Evolutionary conservation across 2,113 vertebrate genomes (phyloP), one percentile per base, ranked within the genome.

Genomic region (Myotis lucifugus): DNA sequence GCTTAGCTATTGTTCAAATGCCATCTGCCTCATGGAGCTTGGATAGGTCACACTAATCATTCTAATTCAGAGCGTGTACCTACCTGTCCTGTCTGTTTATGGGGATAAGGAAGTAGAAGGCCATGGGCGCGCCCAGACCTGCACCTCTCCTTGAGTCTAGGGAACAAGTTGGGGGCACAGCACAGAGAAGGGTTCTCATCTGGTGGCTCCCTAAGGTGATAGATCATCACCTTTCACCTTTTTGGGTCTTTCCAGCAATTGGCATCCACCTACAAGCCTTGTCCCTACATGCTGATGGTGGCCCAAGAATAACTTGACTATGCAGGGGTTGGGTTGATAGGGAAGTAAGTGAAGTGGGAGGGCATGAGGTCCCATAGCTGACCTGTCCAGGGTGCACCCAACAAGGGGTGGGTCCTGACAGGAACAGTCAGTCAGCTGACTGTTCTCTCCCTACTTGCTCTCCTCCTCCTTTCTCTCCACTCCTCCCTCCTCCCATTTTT

Each of bases 201-300:
- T 27, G 27, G n/a, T 3, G 10, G n/a, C 2, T 77, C 19, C 34
- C 50, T 19, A 29, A 67, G 21, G 19, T 7, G 18, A 3, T 8
- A 40, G 67, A 40, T 18, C 34, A 37, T 8, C 17, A 61, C 34
- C 34, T 76, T 90, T 54, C 73, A 82, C 8, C 67, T 74, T 0
- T 83, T 92, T 0, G 0, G 6, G 40, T 70, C 25, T 90, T 95
- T 85, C 37, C 34, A 93, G 77, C 29, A 88, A 72, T 79, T 95
- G 92, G 3, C 88, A 85, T 96, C 79, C 84, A 96, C 96, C 89
- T 85, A 52, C 70, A 96, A 74, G 42, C 17, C 9, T 34, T 8
- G 37, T 77, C 3, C 14, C 19, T 70, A 2, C 2, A 46, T 17
- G 50, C 12, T 54, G 52, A 64, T 8, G 2, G 32, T 21, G 27